Evolutionary conservation across 30 jellyfish, hydroid and myxozoan genomes (phyloP), one percentile per base, ranked within the genome.

Genomic region (Phacellophora camtschatica): DNA sequence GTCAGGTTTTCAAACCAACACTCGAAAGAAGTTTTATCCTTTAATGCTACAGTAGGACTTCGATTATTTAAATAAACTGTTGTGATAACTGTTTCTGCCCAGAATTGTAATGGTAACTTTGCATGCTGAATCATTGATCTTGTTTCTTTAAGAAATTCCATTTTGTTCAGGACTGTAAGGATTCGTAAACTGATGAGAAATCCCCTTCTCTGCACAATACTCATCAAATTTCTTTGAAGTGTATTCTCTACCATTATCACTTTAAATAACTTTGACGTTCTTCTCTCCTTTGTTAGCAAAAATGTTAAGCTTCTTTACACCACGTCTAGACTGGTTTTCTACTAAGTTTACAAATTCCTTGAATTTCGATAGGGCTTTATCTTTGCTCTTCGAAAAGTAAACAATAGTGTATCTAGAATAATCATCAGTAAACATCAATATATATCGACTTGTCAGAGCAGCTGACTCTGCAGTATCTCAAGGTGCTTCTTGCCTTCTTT

Each of bases 81-180:
- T 42, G 91, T 79, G 76, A 49, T 79, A 0, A 63, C 83, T 49
- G 81, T 86, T 37, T 82, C 94, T 55, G 94, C 94, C 94, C 86
- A 66, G 36, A 66, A 82, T 0, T 32, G 56, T 32, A 50, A 5
- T 39, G 83, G 84, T 36, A 76, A 24, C 48, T 55, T 53, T 15
- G 88, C 77, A 55, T 76, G 88, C 15, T 76, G 80, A 45, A 55
- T 56, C 80, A 76, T 76, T 35, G 80, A 19, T 35, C 62, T 63
- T 37, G 45, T 35, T 36, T 58, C 89, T 59, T 42, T 77, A 79
- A 42, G 89, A 39, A 23, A 77, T 48, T 61, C 81, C 89, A 34
- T 77, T 77, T 25, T 76, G 81, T 35, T 76, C 49, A 43, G 88
- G 88, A 42, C 80, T 4, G 24, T 62, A 57, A 32, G 80, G 80